Percentiles rank a stretch among this genome's conserved stretches.
Conservation (phyloP, 1,140 invertebrate species). For the Megalonaias nervosa region DNA sequence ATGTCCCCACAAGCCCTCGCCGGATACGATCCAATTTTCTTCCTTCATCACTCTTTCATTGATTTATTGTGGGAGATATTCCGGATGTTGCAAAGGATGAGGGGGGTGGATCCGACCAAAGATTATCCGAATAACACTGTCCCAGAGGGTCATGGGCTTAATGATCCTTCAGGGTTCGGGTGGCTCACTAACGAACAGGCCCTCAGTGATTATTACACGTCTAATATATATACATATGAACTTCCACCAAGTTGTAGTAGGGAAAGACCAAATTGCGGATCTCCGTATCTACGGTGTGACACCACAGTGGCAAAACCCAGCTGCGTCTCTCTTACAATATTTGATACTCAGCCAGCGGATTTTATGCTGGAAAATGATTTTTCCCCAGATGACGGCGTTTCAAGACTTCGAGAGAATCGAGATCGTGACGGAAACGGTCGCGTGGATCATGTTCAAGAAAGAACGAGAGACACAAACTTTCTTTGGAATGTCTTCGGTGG, state of each 20-base stretch:
- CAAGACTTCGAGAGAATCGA: too few species aligned
- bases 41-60: slow-evolving; percentile 48
- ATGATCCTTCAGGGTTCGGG: slow-evolving; percentile 51
- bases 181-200: slow-evolving; percentile 52
- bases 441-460: too few species aligned
- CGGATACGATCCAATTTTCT: slow-evolving; percentile 47
- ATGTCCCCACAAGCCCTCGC: slow-evolving; percentile 42
- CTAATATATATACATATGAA: slow-evolving; percentile 55
- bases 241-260: slow-evolving; percentile 51
- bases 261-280: slow-evolving; percentile 52
- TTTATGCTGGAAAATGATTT: too few species aligned
- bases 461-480: too few species aligned
- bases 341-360: slow-evolving; percentile 4
- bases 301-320: slow-evolving; percentile 26
- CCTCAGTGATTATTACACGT: slow-evolving; percentile 49
- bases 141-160: slow-evolving; percentile 32
- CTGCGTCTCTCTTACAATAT: slow-evolving; percentile 36
- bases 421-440: too few species aligned
- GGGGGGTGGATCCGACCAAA: slow-evolving; percentile 42
- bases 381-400: too few species aligned
- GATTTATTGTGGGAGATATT: slow-evolving; percentile 51
- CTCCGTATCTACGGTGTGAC: slow-evolving; percentile 43
- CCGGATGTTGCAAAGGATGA: slow-evolving; percentile 34
- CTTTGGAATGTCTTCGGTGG: too few species aligned
- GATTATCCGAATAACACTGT: slow-evolving; percentile 46